Conservation (phyloP, 1,140 invertebrate species). For the Sesamia nonagrioides region DNA sequence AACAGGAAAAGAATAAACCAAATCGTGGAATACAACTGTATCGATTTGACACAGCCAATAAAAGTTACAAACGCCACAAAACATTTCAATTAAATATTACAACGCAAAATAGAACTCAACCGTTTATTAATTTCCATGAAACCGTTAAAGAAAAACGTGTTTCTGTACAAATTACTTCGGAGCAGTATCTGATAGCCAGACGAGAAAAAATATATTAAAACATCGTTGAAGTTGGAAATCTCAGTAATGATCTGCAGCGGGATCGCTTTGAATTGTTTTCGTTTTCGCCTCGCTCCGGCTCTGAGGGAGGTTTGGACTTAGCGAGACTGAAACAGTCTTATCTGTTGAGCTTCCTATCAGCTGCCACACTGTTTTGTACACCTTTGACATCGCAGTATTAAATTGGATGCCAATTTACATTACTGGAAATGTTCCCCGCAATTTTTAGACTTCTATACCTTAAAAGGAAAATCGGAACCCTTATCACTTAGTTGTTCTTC, state of each 20-base stretch:
- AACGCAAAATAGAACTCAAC: not conserved
- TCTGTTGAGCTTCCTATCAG: conserved; percentile 39
- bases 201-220: conserved; percentile 54
- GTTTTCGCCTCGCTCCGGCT: conserved; percentile 58
- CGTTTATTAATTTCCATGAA: conserved; percentile 54
- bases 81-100: conserved; percentile 29
- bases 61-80: conserved; percentile 13
- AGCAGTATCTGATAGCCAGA: conserved; percentile 53
- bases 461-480: no score
- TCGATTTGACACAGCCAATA: not conserved
- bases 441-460: no score
- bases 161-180: conserved; percentile 55
- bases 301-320: conserved; percentile 52
- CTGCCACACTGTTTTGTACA: conserved; percentile 3
- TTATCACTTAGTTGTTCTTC: no score
- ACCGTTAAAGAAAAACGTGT: conserved; percentile 51
- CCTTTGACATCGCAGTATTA: not conserved
- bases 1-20: no score
- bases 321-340: conserved; percentile 54
- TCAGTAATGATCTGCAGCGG: conserved; percentile 68
- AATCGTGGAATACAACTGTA: no score
- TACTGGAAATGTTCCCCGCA: no score
- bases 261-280: conserved; percentile 73
- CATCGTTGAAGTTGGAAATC: conserved; percentile 60
- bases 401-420: no score